Conservation (phyloP, 2,113 vertebrate species). For the Labeo rohita region DNA sequence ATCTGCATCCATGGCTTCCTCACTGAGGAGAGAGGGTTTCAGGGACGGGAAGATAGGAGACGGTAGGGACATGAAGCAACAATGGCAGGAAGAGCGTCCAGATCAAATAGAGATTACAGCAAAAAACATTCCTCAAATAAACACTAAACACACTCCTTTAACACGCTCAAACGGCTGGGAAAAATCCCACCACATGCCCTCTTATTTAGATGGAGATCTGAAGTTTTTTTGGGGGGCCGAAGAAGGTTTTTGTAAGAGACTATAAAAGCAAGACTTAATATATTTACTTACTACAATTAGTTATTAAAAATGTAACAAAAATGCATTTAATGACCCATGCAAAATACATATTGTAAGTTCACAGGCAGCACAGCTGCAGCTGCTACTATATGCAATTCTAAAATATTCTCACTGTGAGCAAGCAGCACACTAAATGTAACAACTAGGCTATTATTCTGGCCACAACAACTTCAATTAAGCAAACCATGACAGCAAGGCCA, state of each 20-base stretch:
- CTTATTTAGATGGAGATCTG: not conserved
- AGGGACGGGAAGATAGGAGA: conserved; percentile 75
- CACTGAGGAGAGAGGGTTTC: conserved; percentile 62
- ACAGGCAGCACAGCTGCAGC: not conserved
- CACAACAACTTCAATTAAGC: not conserved
- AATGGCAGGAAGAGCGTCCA: conserved; percentile 77
- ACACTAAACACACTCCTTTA: conserved; percentile 55
- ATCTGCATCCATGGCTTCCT: conserved; percentile 66
- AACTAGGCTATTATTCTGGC: not conserved
- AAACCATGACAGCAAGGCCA: not conserved
- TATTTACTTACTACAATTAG: not conserved
- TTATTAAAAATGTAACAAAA: not conserved
- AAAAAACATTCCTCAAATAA: conserved; percentile 58
- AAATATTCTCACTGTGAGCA: not conserved
- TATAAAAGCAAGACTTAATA: not conserved
- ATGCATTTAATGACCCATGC: no score
- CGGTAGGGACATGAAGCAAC: conserved; percentile 72
- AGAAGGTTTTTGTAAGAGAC: not conserved
- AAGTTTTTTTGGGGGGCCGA: not conserved
- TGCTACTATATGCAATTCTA: not conserved
- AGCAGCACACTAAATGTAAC: not conserved
- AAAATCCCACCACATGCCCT: conserved; percentile 4
- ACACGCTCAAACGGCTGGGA: conserved; percentile 16
- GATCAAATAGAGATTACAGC: conserved; percentile 69
- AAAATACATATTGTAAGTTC: not conserved